phyloP scores from a whole-genome alignment of 2,888 invertebrate genomes.

The Drosophila nr. fundita region DNA sequence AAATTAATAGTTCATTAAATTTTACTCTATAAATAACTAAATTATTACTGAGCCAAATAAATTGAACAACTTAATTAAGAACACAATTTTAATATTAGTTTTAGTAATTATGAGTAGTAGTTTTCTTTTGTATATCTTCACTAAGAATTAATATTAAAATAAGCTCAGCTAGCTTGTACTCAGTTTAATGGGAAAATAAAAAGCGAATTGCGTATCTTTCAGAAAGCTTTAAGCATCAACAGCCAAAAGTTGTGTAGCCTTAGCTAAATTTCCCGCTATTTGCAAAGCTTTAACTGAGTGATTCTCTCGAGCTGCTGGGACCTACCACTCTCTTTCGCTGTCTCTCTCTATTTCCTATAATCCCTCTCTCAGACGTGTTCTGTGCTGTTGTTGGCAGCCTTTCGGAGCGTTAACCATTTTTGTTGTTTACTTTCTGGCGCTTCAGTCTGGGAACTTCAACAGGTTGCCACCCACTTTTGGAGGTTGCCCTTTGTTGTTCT shows the following conservation, averaged over 20 bases:
- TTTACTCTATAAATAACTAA: neutral
- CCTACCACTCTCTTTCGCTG: neutral
- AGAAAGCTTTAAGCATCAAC: slow-evolving; percentile 7
- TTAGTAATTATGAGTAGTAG: neutral
- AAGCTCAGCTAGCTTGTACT: neutral
- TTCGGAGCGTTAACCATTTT: slow-evolving; percentile 49
- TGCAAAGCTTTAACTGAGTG: slow-evolving; percentile 26
- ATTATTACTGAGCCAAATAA: neutral
- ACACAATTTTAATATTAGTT: neutral
- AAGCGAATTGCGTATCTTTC: neutral
- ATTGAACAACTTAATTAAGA: neutral
- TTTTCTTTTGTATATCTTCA: neutral
- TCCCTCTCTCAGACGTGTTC: slow-evolving; percentile 1
- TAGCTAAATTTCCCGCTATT: slow-evolving; percentile 53
- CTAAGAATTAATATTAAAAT: neutral
- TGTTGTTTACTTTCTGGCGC: slow-evolving; percentile 69
- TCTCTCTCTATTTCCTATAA: slow-evolving; percentile 10
- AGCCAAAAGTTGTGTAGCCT: slow-evolving; percentile 20
- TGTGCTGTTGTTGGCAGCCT: slow-evolving; percentile 11
- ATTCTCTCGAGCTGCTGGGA: neutral
- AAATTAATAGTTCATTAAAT: neutral
- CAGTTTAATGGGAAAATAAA: neutral
- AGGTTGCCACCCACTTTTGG: slow-evolving; percentile 72
- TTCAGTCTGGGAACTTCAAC: slow-evolving; percentile 69
- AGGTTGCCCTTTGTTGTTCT: slow-evolving; percentile 18